Conservation (phyloP, 2,113 vertebrate genomes). For the Nesogale talazaci region DNA sequence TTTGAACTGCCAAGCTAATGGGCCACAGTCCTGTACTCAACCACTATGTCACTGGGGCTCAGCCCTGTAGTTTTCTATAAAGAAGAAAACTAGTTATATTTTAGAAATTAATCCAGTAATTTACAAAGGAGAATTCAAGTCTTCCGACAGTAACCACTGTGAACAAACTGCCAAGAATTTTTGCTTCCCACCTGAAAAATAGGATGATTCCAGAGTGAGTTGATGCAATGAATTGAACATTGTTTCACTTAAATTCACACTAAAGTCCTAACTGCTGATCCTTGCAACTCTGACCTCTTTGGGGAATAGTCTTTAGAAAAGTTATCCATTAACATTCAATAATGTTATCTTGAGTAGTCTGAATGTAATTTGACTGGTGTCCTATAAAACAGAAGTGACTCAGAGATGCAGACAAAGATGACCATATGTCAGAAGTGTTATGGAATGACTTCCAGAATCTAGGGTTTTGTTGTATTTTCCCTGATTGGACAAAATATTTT, state of each 20-base stretch:
- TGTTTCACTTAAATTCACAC: neutral
- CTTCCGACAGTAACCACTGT: neutral
- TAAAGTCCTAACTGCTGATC: neutral
- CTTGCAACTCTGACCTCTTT: neutral
- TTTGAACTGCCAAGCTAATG: too few relatives aligned
- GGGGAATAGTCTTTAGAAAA: neutral
- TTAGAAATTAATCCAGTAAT: neutral
- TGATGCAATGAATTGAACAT: neutral
- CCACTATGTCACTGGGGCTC: too few relatives aligned
- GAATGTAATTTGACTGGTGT: neutral
- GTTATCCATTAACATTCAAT: neutral
- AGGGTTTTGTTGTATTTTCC: too few relatives aligned
- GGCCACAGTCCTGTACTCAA: too few relatives aligned
- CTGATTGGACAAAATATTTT: too few relatives aligned
- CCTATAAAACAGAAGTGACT: neutral
- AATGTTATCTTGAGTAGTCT: neutral
- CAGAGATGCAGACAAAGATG: neutral
- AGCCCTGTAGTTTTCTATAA: neutral
- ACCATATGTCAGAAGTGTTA: neutral
- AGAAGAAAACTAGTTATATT: neutral
- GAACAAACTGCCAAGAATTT: neutral
- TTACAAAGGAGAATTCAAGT: neutral
- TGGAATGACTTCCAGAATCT: too few relatives aligned
- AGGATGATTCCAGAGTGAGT: neutral
- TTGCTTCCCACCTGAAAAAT: neutral